phyloP scores from a whole-genome alignment of 2,113 vertebrate genomes.

The Alectura lathami region DNA sequence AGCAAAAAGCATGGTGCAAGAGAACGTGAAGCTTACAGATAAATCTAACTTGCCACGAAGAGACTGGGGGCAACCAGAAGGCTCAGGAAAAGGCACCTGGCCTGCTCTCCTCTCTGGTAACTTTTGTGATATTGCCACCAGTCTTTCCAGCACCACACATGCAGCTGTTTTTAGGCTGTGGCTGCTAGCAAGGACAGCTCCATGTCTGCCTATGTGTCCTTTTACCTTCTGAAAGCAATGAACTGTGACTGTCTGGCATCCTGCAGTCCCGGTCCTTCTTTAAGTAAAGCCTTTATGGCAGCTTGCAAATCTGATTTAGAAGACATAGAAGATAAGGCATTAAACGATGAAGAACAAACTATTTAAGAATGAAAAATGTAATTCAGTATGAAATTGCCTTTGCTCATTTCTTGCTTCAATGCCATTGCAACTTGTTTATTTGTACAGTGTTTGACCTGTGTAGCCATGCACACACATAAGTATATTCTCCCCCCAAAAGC shows the following conservation, averaged over 20 bases:
- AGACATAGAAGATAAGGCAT: conserved; percentile 16
- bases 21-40: background rate
- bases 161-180: background rate
- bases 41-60: background rate
- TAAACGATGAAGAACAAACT: background rate
- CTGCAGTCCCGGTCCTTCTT: conserved; percentile 77
- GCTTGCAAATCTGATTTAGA: conserved; percentile 69
- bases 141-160: background rate
- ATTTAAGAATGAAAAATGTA: background rate
- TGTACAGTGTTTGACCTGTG: background rate
- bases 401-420: background rate
- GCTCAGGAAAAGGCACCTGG: background rate
- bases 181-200: background rate
- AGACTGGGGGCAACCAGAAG: background rate
- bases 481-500: background rate
- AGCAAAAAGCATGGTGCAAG: background rate
- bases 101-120: background rate
- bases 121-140: background rate
- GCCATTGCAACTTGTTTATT: background rate
- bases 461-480: background rate
- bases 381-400: background rate
- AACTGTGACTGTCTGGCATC: conserved; percentile 81
- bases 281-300: conserved; percentile 75
- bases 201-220: background rate
- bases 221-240: conserved; percentile 86